Base-by-base conservation (phyloP, 2,888 invertebrate genomes). In the Enchytraeus crypticus region DNA sequence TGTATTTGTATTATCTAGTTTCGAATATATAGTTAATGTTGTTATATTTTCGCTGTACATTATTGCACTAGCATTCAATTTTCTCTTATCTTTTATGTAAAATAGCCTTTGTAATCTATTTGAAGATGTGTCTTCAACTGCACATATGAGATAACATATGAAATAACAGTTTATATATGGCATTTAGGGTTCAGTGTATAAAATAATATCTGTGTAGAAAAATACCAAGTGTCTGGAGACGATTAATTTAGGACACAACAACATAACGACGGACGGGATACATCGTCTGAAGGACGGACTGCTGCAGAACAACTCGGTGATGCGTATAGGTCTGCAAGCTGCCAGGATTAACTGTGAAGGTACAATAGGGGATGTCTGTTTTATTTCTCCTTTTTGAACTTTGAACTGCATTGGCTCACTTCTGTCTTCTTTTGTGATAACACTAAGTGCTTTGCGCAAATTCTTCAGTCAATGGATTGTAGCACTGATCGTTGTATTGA, bases 201-300 rank as follows among this genome's bases (percentile, higher is more conserved):
- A n/a, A 8, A 4, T 2, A n/a, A 32, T 23, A 53, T 26, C n/a
- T 46, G 43, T 38, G 18, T 47, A 47, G 8, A 47, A 1, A n/a
- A n/a, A n/a, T n/a, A 79, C 78, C 58, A 74, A 81, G 53, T 83
- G 84, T 21, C 75, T 88, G 67, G 85, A 86, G 74, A 84, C 85
- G 62, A 78, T 88, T 51, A 91, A 91, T 79, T 83, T 92, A 62
- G 90, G 91, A 0, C 86, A 87, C 69, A 89, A 89, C 79, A 81
- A 82, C 45, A 77, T 89, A 3, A 85, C 85, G 21, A 83, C 85
- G 66, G 87, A 87, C 58, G 83, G 84, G 2, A 81, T 88, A 21
- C 82, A 83, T 23, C 79, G 81, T 33, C 81, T 87, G 61, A 86
- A 87, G 73, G 84, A 85, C 29, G 84, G 85, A 0, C 79, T 88